Conservation (phyloP, 2,888 invertebrate species). For the Pristionchus exspectatus region DNA sequence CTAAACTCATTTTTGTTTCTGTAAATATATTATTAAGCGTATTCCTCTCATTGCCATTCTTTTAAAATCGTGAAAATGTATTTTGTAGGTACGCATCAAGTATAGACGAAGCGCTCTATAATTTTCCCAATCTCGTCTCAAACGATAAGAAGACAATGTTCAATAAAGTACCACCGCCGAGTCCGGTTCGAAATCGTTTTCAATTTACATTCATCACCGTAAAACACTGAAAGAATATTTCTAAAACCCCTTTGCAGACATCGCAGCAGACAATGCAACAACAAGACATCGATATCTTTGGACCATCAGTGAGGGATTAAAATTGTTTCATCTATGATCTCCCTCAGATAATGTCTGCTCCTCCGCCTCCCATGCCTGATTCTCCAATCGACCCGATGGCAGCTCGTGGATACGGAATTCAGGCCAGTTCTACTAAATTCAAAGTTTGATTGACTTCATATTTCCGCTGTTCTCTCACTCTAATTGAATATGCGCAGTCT, state of each 20-base stretch:
- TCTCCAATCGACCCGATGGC: not conserved
- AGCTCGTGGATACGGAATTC: not conserved
- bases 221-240: not conserved
- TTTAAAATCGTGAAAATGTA: no score
- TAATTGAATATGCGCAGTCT: not conserved
- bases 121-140: slow-evolving; percentile 51
- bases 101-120: slow-evolving; percentile 39
- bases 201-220: no score
- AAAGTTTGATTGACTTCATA: not conserved
- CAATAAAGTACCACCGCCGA: not conserved
- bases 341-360: not conserved
- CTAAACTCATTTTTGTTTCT: not conserved
- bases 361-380: slow-evolving; percentile 35
- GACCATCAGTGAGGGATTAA: not conserved
- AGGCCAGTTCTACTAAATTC: not conserved
- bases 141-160: slow-evolving; percentile 34
- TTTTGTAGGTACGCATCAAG: slow-evolving; percentile 37
- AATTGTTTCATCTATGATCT: not conserved
- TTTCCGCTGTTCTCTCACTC: not conserved
- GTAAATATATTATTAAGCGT: not conserved
- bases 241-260: not conserved
- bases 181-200: not conserved
- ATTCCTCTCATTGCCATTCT: not conserved
- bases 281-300: not conserved
- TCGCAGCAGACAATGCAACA: not conserved